Evolutionary conservation across 2,113 vertebrate species (phyloP).

Genomic region (Indicator indicator): DNA sequence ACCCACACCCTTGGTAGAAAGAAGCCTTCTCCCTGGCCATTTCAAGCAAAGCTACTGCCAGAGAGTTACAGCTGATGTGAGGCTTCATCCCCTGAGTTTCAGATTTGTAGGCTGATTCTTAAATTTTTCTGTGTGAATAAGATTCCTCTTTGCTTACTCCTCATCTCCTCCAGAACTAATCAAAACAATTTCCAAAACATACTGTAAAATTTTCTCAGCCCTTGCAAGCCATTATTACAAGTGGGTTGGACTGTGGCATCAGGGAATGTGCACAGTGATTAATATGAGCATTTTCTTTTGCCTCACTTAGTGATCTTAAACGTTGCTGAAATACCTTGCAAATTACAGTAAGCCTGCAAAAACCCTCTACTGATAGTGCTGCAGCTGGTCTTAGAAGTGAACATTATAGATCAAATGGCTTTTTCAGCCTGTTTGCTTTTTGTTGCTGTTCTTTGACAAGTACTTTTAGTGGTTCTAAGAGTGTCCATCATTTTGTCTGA

Average conservation of each 20-base stretch:
- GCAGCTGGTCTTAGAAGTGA: neutral
- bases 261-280: neutral
- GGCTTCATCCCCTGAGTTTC: neutral
- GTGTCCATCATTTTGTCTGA: neutral
- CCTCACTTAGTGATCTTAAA: neutral
- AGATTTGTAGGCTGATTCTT: neutral
- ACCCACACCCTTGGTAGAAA: neutral
- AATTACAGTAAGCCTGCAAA: neutral
- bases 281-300: neutral
- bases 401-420: neutral
- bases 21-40: neutral
- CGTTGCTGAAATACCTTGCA: neutral
- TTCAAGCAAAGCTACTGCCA: neutral
- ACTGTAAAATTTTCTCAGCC: neutral
- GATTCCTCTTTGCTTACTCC: neutral
- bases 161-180: neutral
- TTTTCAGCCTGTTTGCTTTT: neutral
- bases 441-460: neutral
- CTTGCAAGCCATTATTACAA: neutral
- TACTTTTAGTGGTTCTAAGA: fast-evolving
- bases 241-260: neutral
- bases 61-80: neutral
- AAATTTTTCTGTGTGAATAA: neutral
- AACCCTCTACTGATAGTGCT: neutral
- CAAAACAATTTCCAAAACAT: neutral